Base-by-base conservation (phyloP, 1,140 invertebrate genomes). In the Drosophila lowei region DNA sequence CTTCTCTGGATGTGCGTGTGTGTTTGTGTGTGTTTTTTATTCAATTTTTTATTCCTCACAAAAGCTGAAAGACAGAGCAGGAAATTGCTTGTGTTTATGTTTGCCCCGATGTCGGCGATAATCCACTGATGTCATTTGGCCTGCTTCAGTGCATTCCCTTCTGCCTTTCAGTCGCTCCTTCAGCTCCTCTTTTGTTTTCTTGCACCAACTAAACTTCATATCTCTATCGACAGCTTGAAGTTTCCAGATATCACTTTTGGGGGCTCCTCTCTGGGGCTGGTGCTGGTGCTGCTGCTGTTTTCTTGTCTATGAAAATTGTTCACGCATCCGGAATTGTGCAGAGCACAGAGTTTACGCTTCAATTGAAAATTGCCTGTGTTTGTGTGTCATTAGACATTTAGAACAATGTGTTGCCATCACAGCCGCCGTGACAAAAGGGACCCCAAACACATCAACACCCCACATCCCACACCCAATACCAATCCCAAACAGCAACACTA, bases 111-210 rank as follows among this genome's bases (percentile, higher is more conserved):
- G 83, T 62, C 71, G 61, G 79, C 84, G 83, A 88, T 88, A 88
- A 88, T 88, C 83, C 83, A 88, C 84, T 88, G 83, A 88, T 88
- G 78, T 88, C 83, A 88, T 88, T 88, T 88, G 75, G 59, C 71
- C 80, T 67, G 60, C 83, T 84, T 79, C 77, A 75, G 66, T 84
- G 71, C 71, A 73, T 73, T 74, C 49, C 57, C 57, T 42, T 23
- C 54, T 3, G 28, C 50, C 58, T 16, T 23, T 11, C 4, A 13
- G 43, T 53, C 50, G 38, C 48, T 65, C 38, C 42, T 30, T 21
- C 8, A 9, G 49, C 63, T 58, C 57, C 50, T 41, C n/a, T 28
- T 21, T 23, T 16, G 50, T 52, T 44, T 53, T 46, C 23, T 15
- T 50, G 54, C 46, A 43, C 63, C 61, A 64, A 72, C 73, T 50